Evolutionary conservation across 2,113 vertebrate species (phyloP), one percentile per base, ranked within the genome.

Genomic region (Zootoca vivipara): DNA sequence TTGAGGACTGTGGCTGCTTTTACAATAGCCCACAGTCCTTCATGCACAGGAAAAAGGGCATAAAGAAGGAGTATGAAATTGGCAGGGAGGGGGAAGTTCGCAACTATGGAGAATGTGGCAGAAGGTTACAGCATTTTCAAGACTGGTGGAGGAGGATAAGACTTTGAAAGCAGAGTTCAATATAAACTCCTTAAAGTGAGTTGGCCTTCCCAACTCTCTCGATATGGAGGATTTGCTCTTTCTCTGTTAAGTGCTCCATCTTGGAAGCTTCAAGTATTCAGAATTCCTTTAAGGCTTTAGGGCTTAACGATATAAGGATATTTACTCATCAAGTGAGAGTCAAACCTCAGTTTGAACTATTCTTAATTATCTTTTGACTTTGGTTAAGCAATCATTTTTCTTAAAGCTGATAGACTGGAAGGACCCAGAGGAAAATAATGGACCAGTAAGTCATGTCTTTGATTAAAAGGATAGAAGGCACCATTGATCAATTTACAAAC

Each of bases 291-390:
- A 89, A 89, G 85, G 40, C 89, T 91, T 95, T 93, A 35, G 24
- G 83, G 24, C 93, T 96, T 95, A 92, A 88, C 40, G 77, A 42
- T 64, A 78, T 89, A 81, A 77, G 82, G 83, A 90, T 91, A 24
- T 87, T 91, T 89, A 78, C 22, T 93, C 24, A 92, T 70, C 30
- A n/a, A 78, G 1, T 75, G 80, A 90, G 58, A 91, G 56, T 78
- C 83, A 90, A 92, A 85, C 93, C 86, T 89, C 86, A 80, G 78
- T 93, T 93, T 93, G 86, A 92, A 89, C 65, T 84, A 56, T 88
- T 91, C 96, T 94, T 93, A 88, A 92, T 95, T 94, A 91, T 92
- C 82, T 93, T 92, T 93, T 89, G 74, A 56, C 90, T 94, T 82
- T 33, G 8, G 83, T 92, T 93, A 94, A 94, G 80, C 52, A 89